Evolutionary conservation across 2,113 vertebrate genomes (phyloP).

Genomic region (Recurvirostra avosetta): DNA sequence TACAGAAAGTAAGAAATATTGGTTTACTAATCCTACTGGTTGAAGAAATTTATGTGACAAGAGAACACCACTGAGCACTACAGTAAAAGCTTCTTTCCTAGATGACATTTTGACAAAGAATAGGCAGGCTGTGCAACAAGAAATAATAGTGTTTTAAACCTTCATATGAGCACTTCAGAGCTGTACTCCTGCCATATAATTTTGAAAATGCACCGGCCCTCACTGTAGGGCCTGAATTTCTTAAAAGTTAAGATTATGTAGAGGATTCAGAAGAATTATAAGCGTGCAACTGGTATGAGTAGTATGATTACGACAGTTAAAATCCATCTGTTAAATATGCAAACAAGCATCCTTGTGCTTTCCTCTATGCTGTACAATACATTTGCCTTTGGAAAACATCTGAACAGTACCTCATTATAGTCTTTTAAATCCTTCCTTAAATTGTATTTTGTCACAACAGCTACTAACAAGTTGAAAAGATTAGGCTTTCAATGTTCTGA

Average conservation of each 20-base stretch:
- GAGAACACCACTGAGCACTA: neutral
- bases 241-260: neutral
- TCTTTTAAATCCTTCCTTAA: neutral
- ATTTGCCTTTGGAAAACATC: neutral
- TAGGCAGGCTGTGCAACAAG: neutral
- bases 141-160: neutral
- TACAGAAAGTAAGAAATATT: neutral
- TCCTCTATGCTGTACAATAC: rapidly evolving
- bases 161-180: neutral
- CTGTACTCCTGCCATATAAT: neutral
- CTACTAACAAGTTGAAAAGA: neutral
- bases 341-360: neutral
- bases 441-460: neutral
- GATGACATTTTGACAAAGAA: neutral
- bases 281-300: neutral
- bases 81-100: neutral
- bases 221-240: neutral
- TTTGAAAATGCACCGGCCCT: neutral
- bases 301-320: neutral
- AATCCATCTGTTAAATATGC: neutral
- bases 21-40: neutral
- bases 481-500: neutral
- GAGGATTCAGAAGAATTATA: neutral
- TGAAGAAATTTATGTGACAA: neutral
- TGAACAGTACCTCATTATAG: neutral